Conservation (phyloP, 2,113 vertebrate genomes). For the Ophiodon elongatus region DNA sequence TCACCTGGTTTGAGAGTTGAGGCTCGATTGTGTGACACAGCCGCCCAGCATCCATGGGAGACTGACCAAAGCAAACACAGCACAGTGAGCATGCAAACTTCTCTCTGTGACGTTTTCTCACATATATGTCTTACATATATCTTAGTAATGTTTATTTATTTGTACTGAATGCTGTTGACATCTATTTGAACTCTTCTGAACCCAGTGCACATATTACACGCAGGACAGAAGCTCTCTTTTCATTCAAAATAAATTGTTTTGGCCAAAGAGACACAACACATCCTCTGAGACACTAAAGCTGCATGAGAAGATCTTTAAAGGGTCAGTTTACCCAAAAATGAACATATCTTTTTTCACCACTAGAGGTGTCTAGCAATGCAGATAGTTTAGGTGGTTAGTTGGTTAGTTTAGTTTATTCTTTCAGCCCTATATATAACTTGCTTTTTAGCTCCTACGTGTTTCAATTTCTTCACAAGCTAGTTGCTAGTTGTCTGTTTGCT, state of each 20-base stretch:
- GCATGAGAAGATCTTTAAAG: background rate
- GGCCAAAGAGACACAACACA: no score
- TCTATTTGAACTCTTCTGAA: background rate
- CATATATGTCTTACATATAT: background rate
- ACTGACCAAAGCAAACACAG: conserved; percentile 77
- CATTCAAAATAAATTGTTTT: background rate
- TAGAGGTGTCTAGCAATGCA: background rate
- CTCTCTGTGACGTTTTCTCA: background rate
- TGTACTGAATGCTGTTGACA: background rate
- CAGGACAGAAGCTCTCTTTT: background rate
- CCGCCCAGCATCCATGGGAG: conserved; percentile 75
- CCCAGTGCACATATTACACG: background rate
- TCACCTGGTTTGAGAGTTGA: conserved; percentile 57
- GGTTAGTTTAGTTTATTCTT: background rate
- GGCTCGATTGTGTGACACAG: conserved; percentile 50
- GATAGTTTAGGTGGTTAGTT: background rate
- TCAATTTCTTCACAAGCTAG: background rate
- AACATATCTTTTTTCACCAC: no score
- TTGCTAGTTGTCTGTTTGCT: background rate
- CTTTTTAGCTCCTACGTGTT: background rate
- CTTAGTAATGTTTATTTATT: background rate
- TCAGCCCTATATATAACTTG: background rate
- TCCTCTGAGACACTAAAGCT: no score
- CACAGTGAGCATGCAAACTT: background rate
- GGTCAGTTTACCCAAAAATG: background rate